Evolutionary conservation across 1,140 invertebrate genomes (phyloP).

Genomic region (Cyclina sinensis): DNA sequence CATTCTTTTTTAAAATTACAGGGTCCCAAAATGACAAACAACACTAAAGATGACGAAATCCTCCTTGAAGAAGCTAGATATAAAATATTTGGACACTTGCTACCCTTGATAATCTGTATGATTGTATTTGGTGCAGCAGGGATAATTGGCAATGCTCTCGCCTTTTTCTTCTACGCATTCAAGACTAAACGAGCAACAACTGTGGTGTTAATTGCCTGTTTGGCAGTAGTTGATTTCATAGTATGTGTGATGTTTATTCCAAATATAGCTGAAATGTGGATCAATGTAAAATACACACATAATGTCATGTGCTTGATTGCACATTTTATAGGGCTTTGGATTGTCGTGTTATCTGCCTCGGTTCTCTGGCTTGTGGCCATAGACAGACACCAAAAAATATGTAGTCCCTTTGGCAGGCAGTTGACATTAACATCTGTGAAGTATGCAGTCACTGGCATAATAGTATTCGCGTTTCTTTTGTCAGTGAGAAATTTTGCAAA

Average conservation of each 20-base stretch:
- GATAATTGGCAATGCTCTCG: conserved; percentile 25
- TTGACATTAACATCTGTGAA: background rate
- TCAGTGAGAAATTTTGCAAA: background rate
- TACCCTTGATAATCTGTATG: conserved; percentile 13
- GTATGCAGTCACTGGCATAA: background rate
- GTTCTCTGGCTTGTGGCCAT: conserved; percentile 25
- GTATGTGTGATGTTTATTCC: conserved; percentile 25
- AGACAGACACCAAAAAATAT: conserved; percentile 53
- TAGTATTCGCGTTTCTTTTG: background rate
- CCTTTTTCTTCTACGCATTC: conserved; percentile 21
- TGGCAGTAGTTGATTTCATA: conserved; percentile 5
- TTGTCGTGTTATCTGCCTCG: background rate
- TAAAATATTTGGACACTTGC: background rate
- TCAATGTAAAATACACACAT: conserved; percentile 24
- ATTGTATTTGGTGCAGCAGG: background rate
- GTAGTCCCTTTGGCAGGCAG: conserved; percentile 38
- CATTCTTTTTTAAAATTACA: background rate
- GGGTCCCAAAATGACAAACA: background rate
- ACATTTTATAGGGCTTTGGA: conserved; percentile 20
- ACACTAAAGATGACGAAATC: background rate
- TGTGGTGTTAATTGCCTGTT: background rate
- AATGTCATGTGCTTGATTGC: background rate
- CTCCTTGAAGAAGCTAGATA: background rate
- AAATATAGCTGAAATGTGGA: conserved; percentile 19
- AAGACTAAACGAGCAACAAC: conserved; percentile 18